phyloP scores from a whole-genome alignment of 2,113 vertebrate species.

The Lepidothrix coronata region DNA sequence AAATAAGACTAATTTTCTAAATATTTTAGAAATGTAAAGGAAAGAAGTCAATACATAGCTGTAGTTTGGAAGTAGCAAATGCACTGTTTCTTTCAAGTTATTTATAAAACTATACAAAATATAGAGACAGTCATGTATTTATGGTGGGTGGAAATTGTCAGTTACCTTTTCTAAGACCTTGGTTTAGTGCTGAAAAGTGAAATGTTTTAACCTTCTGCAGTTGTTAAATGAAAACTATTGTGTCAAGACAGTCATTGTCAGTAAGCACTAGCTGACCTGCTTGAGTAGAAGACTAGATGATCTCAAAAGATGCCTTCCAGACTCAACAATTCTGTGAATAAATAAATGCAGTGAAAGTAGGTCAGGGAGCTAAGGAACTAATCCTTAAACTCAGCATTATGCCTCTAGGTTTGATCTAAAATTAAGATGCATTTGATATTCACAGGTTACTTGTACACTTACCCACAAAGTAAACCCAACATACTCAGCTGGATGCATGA shows the following conservation, averaged over 20 bases:
- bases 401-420: background rate
- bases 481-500: background rate
- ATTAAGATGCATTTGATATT: background rate
- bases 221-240: background rate
- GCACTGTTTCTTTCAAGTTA: background rate
- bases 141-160: background rate
- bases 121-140: background rate
- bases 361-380: background rate
- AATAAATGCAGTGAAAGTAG: background rate
- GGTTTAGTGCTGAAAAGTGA: background rate
- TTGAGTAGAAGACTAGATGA: background rate
- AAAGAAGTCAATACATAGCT: background rate
- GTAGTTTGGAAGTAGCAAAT: background rate
- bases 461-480: background rate
- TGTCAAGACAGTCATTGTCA: background rate
- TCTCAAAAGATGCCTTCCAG: background rate
- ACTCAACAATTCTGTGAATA: background rate
- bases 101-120: background rate
- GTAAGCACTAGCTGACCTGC: background rate
- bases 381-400: background rate
- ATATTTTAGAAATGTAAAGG: background rate
- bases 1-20: background rate
- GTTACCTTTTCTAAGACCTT: background rate
- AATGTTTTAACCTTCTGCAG: background rate
- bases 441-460: background rate